Evolutionary conservation across 2,113 vertebrate genomes (phyloP).

Genomic region (Spea multiplicata): DNA sequence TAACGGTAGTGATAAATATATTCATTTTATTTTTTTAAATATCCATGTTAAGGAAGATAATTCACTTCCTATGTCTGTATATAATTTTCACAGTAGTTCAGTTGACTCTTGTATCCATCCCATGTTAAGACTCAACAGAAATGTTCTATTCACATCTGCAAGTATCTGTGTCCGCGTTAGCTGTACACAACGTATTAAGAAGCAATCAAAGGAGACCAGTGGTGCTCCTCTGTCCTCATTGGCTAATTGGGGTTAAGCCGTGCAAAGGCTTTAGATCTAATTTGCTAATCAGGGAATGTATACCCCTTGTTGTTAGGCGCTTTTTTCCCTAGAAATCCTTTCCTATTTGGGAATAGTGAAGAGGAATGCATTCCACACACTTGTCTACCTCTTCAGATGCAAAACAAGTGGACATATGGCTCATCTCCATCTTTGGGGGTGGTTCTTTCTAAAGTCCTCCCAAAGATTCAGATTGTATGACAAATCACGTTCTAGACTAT

Average conservation of each 20-base stretch:
- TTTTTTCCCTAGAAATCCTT: constrained; percentile 39
- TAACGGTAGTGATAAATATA: no score
- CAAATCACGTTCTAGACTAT: constrained; percentile 70
- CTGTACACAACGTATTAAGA: constrained; percentile 11
- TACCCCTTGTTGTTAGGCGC: constrained; percentile 48
- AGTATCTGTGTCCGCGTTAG: background rate
- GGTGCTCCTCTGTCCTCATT: background rate
- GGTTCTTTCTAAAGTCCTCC: constrained; percentile 63
- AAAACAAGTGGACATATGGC: constrained; percentile 67
- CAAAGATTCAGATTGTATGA: constrained; percentile 70
- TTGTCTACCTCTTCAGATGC: constrained; percentile 59
- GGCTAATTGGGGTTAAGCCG: constrained; percentile 40
- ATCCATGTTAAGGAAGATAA: no score
- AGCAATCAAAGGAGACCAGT: constrained; percentile 5
- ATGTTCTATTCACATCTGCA: background rate
- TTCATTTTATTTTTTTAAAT: no score
- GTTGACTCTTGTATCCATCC: background rate
- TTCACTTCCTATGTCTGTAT: background rate
- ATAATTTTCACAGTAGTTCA: background rate
- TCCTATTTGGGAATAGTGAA: constrained; percentile 29
- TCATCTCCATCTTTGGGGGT: constrained; percentile 66
- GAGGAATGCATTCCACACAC: constrained; percentile 47
- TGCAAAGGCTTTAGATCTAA: constrained; percentile 40
- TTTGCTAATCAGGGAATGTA: constrained; percentile 18
- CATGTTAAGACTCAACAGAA: background rate